These are phyloP conservation scores for Parascotia fuliginaria DNA, from an alignment of 2,888 invertebrate genomes.

Conservation along the genomic window DNA sequence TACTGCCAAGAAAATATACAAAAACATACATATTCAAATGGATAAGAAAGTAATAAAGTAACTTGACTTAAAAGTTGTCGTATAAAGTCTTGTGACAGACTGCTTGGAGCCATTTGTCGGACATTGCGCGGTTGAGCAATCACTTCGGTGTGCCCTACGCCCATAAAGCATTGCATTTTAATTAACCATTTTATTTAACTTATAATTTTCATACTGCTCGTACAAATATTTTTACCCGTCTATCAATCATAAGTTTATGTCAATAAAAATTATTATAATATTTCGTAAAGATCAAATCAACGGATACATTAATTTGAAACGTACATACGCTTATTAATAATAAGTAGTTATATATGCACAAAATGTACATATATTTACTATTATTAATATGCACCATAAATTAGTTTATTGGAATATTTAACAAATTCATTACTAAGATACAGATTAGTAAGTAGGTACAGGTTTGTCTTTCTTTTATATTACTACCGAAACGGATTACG, in stretches of 20 bases:
- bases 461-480: too few species aligned
- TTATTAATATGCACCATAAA: not conserved
- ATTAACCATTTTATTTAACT: constrained; percentile 40
- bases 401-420: too few species aligned
- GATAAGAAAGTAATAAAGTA: constrained; percentile 19
- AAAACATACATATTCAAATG: constrained; percentile 10
- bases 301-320: constrained; percentile 26
- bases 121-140: constrained; percentile 24
- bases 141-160: constrained; percentile 35
- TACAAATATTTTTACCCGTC: constrained; percentile 39
- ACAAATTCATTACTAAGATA: too few species aligned
- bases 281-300: constrained; percentile 32
- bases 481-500: too few species aligned
- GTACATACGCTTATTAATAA: constrained; percentile 22
- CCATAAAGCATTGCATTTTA: constrained; percentile 40
- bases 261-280: constrained; percentile 38
- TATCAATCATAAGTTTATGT: constrained; percentile 43
- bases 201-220: constrained; percentile 43
- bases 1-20: constrained; percentile 17
- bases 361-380: not conserved
- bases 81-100: constrained; percentile 48
- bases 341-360: not conserved
- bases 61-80: constrained; percentile 27
- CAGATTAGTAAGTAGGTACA: too few species aligned
- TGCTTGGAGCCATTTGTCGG: constrained; percentile 50